phyloP scores from a whole-genome alignment of 2,113 vertebrate species.

The Scatophagus argus region DNA sequence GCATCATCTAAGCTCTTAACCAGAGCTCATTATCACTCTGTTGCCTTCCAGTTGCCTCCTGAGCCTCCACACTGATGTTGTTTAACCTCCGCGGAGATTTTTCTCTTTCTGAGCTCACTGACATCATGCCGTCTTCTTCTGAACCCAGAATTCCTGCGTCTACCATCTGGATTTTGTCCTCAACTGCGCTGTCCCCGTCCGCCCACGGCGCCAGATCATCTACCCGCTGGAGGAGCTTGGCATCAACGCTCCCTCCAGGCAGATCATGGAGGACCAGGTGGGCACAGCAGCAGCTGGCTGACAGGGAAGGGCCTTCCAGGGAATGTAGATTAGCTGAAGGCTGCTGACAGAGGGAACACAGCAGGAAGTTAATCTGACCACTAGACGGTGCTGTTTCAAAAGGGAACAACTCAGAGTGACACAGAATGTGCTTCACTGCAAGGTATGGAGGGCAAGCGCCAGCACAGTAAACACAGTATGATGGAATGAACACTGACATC shows the following conservation, averaged over 20 bases:
- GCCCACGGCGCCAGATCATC: slow-evolving; percentile 93
- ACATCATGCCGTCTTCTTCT: slow-evolving; percentile 65
- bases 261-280: slow-evolving; percentile 89
- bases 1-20: slow-evolving; percentile 46
- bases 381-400: slow-evolving; percentile 70
- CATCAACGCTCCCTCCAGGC: slow-evolving; percentile 89
- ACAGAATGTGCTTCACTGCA: not conserved
- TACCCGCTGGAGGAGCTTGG: slow-evolving; percentile 95
- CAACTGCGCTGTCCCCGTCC: slow-evolving; percentile 92
- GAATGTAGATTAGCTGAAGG: slow-evolving; percentile 84
- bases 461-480: not conserved
- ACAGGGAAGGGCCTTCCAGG: slow-evolving; percentile 73
- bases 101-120: slow-evolving; percentile 20
- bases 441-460: not conserved
- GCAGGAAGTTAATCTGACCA: slow-evolving; percentile 36
- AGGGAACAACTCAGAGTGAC: not conserved
- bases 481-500: slow-evolving; percentile 14
- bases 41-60: not conserved
- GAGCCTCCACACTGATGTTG: slow-evolving; percentile 4
- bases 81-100: slow-evolving; percentile 17
- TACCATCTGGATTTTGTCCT: slow-evolving; percentile 90
- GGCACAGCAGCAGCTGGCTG: slow-evolving; percentile 84
- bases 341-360: slow-evolving; percentile 24
- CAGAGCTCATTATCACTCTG: slow-evolving; percentile 45
- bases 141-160: slow-evolving; percentile 86